Evolutionary conservation across 2,113 vertebrate species (phyloP), one percentile per base, ranked within the genome.

Genomic region (Salminus brasiliensis): DNA sequence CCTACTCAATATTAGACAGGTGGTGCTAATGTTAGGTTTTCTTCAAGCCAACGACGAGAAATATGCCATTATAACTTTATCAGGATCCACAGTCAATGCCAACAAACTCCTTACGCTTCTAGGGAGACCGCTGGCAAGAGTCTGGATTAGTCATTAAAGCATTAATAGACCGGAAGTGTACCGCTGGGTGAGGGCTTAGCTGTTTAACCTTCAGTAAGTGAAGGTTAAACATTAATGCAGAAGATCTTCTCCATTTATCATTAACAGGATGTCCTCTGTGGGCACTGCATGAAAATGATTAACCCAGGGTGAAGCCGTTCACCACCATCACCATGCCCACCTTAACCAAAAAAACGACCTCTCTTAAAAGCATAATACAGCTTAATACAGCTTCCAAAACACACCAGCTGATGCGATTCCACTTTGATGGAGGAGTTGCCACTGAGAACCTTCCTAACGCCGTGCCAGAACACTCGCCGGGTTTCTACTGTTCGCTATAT

Each of bases 181-280:
- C 8, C 1, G 41, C 9, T 11, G 41, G 41, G 41, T 43, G 8
- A 7, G 12, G 41, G 8, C 8, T 41, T 41, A 41, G 2, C 43
- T 43, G 23, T 62, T 16, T 2, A 16, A 36, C 3, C 2, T 29
- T 52, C 8, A 9, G 8, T n/a, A 6, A 66, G 53, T n/a, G 67
- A 41, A 53, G 7, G 1, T 36, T 52, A 41, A 67, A 63, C 41
- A 62, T 32, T 62, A 32, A 32, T 4, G 15, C 13, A 49, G 23
- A 29, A 12, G 8, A 7, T 30, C 23, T 67, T 52, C 49, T 60
- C 57, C 67, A 63, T 84, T 8, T 52, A 85, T 85, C 32, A 79
- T 79, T 81, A 76, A 85, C 83, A 79, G 72, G 72, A 75, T 67
- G 75, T 41, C 41, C 59, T 36, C 43, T 71, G 29, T 39, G 27